Conservation (phyloP, 2,113 vertebrate genomes). For the Phycodurus eques region DNA sequence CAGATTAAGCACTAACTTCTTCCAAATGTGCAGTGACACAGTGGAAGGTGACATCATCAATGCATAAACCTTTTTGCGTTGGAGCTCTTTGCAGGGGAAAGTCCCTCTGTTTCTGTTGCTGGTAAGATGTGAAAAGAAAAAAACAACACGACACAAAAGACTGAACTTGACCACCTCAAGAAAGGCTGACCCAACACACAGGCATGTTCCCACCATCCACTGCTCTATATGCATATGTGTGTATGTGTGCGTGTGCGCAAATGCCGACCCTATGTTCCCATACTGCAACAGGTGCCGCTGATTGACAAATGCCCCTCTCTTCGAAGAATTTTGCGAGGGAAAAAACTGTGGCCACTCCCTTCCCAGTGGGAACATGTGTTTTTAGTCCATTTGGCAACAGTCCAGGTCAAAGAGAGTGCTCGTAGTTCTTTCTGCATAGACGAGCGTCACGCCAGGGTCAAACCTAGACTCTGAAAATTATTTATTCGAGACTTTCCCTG, state of each 20-base stretch:
- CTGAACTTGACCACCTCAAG: slow-evolving; percentile 46
- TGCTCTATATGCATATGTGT: neutral
- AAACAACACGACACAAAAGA: slow-evolving; percentile 29
- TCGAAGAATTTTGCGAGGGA: slow-evolving; percentile 53
- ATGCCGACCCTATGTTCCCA: slow-evolving; percentile 42
- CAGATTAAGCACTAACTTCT: slow-evolving; percentile 50
- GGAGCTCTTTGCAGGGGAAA: slow-evolving; percentile 54
- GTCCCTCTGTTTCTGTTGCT: slow-evolving; percentile 60
- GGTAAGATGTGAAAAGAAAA: slow-evolving; percentile 26
- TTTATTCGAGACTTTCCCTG: slow-evolving; percentile 5
- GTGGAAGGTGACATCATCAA: slow-evolving; percentile 62
- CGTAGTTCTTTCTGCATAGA: slow-evolving; percentile 48
- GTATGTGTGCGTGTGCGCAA: neutral
- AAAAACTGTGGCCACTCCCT: slow-evolving; percentile 24
- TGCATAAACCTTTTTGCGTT: slow-evolving; percentile 48
- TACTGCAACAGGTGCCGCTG: slow-evolving; percentile 66
- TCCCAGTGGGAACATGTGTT: slow-evolving; percentile 57
- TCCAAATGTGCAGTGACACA: slow-evolving; percentile 64
- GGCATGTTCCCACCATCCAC: slow-evolving; percentile 51
- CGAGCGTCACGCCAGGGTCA: slow-evolving; percentile 9
- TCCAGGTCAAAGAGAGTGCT: slow-evolving; percentile 49
- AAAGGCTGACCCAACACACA: slow-evolving; percentile 41
- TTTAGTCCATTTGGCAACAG: slow-evolving; percentile 45
- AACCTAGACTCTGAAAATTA: slow-evolving; percentile 5
- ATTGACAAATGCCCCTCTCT: slow-evolving; percentile 57